These are phyloP conservation scores for Crypturellus undulatus DNA, from an alignment of 2,113 vertebrate genomes.

Conservation along the genomic window DNA sequence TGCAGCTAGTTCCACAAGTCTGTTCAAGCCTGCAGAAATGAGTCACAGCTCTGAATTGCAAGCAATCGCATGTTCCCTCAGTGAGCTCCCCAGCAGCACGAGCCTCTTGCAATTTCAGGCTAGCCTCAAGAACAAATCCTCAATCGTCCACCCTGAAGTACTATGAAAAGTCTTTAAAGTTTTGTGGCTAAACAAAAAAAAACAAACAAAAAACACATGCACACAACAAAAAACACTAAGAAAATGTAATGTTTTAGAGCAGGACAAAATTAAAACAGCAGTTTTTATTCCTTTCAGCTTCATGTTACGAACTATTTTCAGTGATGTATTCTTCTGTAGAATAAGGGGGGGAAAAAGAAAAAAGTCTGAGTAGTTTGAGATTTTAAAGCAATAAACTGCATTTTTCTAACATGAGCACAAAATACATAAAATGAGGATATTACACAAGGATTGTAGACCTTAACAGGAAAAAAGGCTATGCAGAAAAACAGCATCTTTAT, in stretches of 20 bases:
- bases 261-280: not conserved
- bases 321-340: not conserved
- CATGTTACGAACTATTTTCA: not conserved
- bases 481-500: not conserved
- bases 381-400: not conserved
- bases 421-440: not conserved
- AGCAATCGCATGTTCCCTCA: not conserved
- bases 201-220: too few species aligned
- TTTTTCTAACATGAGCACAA: not conserved
- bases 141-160: not conserved
- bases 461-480: not conserved
- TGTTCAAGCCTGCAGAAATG: constrained; percentile 24
- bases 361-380: not conserved
- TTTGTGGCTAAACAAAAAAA: not conserved
- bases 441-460: not conserved
- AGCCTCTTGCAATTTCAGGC: not conserved
- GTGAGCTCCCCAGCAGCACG: not conserved
- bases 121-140: not conserved
- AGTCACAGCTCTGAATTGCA: not conserved
- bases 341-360: not conserved
- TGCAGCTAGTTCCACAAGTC: constrained; percentile 4
- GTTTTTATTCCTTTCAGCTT: not conserved
- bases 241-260: not conserved
- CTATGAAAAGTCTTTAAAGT: not conserved
- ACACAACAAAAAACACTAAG: not conserved